Conservation (phyloP, 2,888 invertebrate genomes). For the Erannis defoliaria region DNA sequence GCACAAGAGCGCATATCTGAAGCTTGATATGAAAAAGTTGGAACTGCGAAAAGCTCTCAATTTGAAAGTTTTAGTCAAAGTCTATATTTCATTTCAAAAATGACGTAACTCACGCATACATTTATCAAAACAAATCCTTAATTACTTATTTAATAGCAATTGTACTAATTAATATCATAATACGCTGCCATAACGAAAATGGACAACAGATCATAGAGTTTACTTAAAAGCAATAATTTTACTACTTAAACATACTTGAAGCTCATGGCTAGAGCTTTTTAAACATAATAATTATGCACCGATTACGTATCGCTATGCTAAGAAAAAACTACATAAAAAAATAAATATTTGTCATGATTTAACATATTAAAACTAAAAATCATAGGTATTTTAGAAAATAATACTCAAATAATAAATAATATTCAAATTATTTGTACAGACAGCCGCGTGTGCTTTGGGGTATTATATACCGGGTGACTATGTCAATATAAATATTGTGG, state of each 20-base stretch:
- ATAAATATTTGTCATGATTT: conserved; percentile 83
- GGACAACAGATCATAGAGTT: conserved; percentile 16
- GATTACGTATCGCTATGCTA: conserved; percentile 48
- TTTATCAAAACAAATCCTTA: conserved; percentile 3
- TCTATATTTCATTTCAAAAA: background rate
- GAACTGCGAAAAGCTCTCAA: background rate
- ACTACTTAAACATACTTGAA: conserved; percentile 42
- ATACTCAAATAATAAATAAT: conserved; percentile 70
- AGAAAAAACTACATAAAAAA: conserved; percentile 60
- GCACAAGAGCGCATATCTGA: too few species aligned
- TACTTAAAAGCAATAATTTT: conserved; percentile 41
- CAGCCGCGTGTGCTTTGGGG: conserved; percentile 65
- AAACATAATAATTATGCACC: conserved; percentile 66
- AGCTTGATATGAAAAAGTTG: too few species aligned
- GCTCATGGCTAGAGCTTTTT: conserved; percentile 19
- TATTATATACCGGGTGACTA: conserved; percentile 67
- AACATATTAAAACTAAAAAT: conserved; percentile 73
- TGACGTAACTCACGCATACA: background rate
- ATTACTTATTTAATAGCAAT: conserved; percentile 9
- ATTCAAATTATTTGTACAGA: conserved; percentile 73
- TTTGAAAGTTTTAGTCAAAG: too few species aligned
- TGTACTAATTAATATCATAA: conserved; percentile 25
- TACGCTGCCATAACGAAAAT: conserved; percentile 1
- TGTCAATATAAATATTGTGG: conserved; percentile 45
- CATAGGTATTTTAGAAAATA: conserved; percentile 67